phyloP scores from a whole-genome alignment of 2,888 invertebrate species.

The Agrochola macilenta region DNA sequence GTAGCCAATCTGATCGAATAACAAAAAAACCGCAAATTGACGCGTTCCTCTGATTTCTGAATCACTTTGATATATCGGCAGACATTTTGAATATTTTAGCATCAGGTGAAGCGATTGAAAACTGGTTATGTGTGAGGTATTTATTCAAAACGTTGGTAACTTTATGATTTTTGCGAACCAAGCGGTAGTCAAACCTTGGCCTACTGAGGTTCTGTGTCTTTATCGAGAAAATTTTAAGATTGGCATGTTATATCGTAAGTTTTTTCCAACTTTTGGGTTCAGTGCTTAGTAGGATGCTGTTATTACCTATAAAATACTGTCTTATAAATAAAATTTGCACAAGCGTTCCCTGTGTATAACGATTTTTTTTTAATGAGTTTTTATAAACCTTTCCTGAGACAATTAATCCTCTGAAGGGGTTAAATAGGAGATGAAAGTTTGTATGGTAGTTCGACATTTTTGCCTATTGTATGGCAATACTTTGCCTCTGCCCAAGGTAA shows the following conservation, averaged over 20 bases:
- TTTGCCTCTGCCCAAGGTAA: no score
- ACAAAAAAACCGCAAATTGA: conserved; percentile 12
- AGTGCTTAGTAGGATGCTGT: background rate
- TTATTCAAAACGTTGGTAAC: conserved; percentile 1
- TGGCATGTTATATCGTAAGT: background rate
- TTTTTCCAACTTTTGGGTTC: background rate
- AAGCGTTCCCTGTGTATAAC: no score
- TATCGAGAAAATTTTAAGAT: conserved; percentile 2
- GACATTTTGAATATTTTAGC: conserved; percentile 54
- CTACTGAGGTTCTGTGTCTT: background rate
- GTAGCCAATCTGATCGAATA: background rate
- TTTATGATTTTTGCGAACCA: conserved; percentile 29
- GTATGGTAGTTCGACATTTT: no score
- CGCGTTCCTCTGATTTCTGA: conserved; percentile 28
- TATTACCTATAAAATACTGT: background rate
- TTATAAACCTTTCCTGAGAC: no score
- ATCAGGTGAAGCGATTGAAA: conserved; percentile 26
- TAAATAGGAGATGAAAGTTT: no score
- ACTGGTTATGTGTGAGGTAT: conserved; percentile 44
- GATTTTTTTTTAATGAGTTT: no score
- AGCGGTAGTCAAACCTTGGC: conserved; percentile 19
- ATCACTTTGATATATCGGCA: conserved; percentile 31
- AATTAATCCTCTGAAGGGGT: no score
- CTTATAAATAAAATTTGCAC: no score
- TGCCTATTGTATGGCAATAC: no score